Base-by-base conservation (phyloP, 1,140 invertebrate species). In the Drosophila pachea region DNA sequence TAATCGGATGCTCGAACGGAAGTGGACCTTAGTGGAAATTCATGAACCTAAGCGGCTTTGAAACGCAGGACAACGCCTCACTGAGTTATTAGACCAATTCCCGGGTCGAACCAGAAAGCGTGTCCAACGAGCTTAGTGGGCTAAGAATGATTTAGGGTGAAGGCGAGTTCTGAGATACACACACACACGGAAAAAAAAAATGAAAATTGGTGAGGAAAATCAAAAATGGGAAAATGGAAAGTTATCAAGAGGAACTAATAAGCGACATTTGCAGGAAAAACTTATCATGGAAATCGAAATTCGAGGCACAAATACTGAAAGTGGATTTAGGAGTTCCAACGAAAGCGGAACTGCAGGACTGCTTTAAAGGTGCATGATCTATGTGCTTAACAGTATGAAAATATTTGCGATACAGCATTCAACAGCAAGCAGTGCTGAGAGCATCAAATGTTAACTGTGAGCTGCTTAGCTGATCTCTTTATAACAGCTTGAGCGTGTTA, bases 11-110 rank as follows among this genome's bases (percentile, higher is more conserved):
- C 63, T 62, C 22, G 8, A 48, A 40, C 56, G 68, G 50, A 71
- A 71, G 56, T 43, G 62, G 62, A 60, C 45, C 36, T 14, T 42
- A 40, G 12, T 4, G 38, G 65, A 66, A 74, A 78, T 78, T 73
- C 72, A 73, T 70, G 66, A 56, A 70, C 52, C 59, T 84, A 79
- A 76, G 76, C 76, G 38, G 74, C 75, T 84, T 82, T 83, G 66
- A 64, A 71, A 16, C 60, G 49, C 75, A 75, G 79, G 75, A 78
- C 78, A 78, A 76, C 77, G 54, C 42, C 5, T 12, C 4, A 14
- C 47, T 66, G 63, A 66, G 61, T 58, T 69, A 65, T 65, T 58
- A 65, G 38, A 31, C n/a, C 40, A 43, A 43, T 5, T 14, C 36
- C 5, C 47, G 12, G 12, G 22, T 29, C 47, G 61, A 7, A 43